Evolutionary conservation across 2,888 invertebrate genomes (phyloP), one percentile per base, ranked within the genome.

Genomic region (Melolontha melolontha): DNA sequence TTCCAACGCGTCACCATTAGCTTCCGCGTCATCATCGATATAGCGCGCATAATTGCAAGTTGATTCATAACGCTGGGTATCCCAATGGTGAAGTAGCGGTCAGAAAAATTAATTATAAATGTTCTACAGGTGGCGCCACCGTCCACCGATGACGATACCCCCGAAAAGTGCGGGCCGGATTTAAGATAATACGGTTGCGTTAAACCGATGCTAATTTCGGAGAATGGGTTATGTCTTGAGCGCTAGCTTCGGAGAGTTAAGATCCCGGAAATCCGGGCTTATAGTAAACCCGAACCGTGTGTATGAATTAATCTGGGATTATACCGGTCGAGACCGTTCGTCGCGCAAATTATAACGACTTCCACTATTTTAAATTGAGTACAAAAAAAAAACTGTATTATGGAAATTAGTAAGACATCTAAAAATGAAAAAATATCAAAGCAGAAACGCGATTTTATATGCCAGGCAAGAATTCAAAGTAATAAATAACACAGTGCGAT

Each of bases 251-350:
- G 59, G 8, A 47, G 67, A 67, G 68, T 64, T 66, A 68, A 68
- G 68, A 68, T 68, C 59, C 70, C 70, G 39, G 51, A 69, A 71
- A 69, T 71, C 71, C 69, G 57, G 64, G 69, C 67, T 71, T 71
- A 71, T 50, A 55, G 59, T 57, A 62, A 59, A 49, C 66, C 59
- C 49, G 59, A 57, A 50, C 64, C 47, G 51, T 66, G 50, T 66
- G 62, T 66, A 66, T 62, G 59, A 66, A 66, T 66, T 66, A 59
- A 66, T 42, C 66, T 40, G 50, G 59, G 57, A 66, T 57, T 57
- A 54, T 54, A 11, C 42, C 40, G 59, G 41, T 41, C 59, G 59
- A 16, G 27, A 47, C 39, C 59, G 16, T 47, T 34, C 16, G 47
- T 47, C 59, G 5, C 47, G 47, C 47, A 62, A 47, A 17, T 62